phyloP scores from a whole-genome alignment of 2,797 vertebrate genomes.

The Chrysocyon brachyurus region DNA sequence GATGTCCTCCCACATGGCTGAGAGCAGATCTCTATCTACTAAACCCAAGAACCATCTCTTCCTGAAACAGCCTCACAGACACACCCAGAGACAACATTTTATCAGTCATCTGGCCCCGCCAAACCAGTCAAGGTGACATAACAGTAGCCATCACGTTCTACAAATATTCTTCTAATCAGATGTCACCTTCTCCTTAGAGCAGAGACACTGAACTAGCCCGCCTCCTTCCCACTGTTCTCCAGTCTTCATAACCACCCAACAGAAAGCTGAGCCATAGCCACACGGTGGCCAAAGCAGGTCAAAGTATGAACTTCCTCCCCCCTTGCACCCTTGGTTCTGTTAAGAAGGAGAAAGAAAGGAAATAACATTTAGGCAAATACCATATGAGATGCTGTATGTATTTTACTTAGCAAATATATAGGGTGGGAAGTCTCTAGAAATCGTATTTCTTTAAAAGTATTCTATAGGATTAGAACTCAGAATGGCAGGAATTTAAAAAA shows the following conservation, averaged over 20 bases:
- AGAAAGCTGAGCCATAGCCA: not conserved
- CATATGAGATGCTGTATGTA: not conserved
- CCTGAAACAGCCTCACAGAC: not conserved
- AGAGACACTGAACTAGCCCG: not conserved
- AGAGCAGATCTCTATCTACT: not conserved
- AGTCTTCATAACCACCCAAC: not conserved
- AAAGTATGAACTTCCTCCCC: not conserved
- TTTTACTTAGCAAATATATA: constrained; percentile 19
- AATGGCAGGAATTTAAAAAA: not conserved
- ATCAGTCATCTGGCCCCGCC: not conserved
- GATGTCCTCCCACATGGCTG: not conserved
- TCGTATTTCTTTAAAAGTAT: not conserved
- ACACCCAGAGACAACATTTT: not conserved
- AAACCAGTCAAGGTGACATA: not conserved
- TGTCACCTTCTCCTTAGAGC: no score
- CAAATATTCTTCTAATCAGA: not conserved
- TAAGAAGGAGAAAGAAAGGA: not conserved
- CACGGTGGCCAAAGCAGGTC: not conserved
- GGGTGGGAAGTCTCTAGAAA: not conserved
- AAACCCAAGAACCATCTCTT: not conserved
- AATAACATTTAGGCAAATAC: not conserved
- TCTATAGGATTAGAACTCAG: constrained; percentile 19
- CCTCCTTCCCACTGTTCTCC: not conserved
- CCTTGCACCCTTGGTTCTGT: accelerated
- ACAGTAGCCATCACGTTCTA: not conserved